Evolutionary conservation across 2,797 vertebrate genomes (phyloP).

Genomic region (Champsocephalus gunnari): DNA sequence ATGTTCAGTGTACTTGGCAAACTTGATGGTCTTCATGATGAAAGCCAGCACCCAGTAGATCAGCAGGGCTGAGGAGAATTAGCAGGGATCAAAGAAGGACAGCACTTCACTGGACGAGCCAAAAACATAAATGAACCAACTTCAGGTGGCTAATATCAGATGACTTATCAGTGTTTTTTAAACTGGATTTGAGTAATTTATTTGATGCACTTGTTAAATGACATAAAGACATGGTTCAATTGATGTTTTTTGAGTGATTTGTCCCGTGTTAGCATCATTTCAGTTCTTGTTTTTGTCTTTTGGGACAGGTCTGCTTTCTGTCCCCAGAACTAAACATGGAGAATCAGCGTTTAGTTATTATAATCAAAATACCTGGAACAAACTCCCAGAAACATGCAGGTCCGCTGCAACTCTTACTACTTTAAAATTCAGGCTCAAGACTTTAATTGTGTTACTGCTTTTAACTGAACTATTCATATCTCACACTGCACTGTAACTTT

Average conservation of each 20-base stretch:
- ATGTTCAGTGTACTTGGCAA: constrained; percentile 96
- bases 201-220: neutral
- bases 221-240: neutral
- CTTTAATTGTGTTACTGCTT: too few species aligned
- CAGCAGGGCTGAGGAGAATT: constrained; percentile 86
- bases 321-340: too few species aligned
- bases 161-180: neutral
- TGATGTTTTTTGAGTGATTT: neutral
- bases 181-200: constrained; percentile 1
- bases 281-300: neutral
- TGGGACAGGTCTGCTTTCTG: too few species aligned
- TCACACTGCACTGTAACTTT: too few species aligned
- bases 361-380: too few species aligned
- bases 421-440: too few species aligned
- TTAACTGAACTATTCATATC: too few species aligned
- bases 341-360: too few species aligned
- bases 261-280: neutral
- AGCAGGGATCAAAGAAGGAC: constrained; percentile 17
- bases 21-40: constrained; percentile 96
- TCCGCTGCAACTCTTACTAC: too few species aligned
- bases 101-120: neutral
- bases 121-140: constrained; percentile 9
- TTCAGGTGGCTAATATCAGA: constrained; percentile 1
- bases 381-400: too few species aligned
- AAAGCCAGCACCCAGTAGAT: constrained; percentile 98